Conservation (phyloP, 2,888 invertebrate species). For the Scrobipalpa atriplicella region DNA sequence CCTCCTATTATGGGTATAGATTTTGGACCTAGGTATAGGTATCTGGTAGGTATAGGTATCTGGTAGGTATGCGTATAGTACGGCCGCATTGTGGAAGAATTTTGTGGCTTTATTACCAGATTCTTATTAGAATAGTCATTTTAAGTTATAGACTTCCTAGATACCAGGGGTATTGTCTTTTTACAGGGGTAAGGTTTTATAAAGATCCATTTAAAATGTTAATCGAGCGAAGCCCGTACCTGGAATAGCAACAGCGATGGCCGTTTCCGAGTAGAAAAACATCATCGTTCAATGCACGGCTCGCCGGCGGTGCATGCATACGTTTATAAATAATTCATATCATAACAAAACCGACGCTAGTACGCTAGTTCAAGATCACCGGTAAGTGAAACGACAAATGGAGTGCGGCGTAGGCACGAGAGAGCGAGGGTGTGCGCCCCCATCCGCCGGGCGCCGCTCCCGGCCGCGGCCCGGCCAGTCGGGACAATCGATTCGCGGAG, state of each 20-base stretch:
- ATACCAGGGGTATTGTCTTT: background rate
- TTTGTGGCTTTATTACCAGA: background rate
- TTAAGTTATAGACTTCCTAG: too few species aligned
- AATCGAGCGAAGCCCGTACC: conserved; percentile 19
- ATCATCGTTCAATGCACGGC: conserved; percentile 25
- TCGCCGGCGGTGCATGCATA: conserved; percentile 32
- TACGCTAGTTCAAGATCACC: conserved; percentile 60
- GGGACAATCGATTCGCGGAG: conserved; percentile 75
- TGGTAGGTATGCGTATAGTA: too few species aligned
- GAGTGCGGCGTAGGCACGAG: conserved; percentile 46
- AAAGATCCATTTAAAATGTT: conserved; percentile 16
- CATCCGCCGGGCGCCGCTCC: conserved; percentile 40
- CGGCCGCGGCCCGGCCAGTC: conserved; percentile 39
- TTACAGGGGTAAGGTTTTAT: conserved; percentile 1
- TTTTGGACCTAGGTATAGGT: too few species aligned
- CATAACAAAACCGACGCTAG: conserved; percentile 45
- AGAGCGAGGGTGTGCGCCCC: conserved; percentile 61
- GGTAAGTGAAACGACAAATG: conserved; percentile 58
- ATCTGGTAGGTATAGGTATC: too few species aligned
- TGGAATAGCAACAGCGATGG: conserved; percentile 11
- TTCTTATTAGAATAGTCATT: conserved; percentile 1
- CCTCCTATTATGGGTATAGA: too few species aligned
- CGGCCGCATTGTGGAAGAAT: too few species aligned
- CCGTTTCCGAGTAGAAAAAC: conserved; percentile 27
- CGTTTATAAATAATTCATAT: conserved; percentile 61